Conservation (phyloP, 30 jellyfish, hydroid and myxozoan species). For the Chrysaora quinquecirrha region DNA sequence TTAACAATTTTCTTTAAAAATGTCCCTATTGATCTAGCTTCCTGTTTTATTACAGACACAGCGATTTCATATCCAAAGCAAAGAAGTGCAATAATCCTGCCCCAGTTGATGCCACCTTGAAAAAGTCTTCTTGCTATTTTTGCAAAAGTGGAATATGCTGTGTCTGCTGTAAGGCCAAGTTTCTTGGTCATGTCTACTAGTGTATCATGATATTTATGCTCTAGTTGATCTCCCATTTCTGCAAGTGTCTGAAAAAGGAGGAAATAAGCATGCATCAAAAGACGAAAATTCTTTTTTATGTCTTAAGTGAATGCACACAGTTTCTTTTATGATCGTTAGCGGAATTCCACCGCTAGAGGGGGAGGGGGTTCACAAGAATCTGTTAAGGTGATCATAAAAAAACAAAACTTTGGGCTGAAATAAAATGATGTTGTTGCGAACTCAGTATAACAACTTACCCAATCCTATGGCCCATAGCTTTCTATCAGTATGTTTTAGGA, state of each 20-base stretch:
- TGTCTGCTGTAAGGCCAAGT: slow-evolving; percentile 70
- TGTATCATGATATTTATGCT: slow-evolving; percentile 47
- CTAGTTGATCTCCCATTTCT: slow-evolving; percentile 63
- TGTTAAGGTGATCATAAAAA: no score
- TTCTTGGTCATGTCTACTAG: slow-evolving; percentile 63
- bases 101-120: slow-evolving; percentile 89
- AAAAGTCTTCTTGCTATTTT: slow-evolving; percentile 79
- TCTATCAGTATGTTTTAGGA: no score
- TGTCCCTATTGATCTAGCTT: slow-evolving; percentile 55
- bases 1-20: slow-evolving; percentile 70
- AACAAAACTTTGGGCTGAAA: no score
- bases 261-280: no score
- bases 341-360: no score
- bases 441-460: no score
- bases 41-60: slow-evolving; percentile 61
- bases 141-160: slow-evolving; percentile 86
- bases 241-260: slow-evolving; percentile 59
- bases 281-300: no score
- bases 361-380: no score
- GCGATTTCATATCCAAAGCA: slow-evolving; percentile 96
- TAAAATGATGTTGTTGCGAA: no score
- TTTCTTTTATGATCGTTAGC: no score
- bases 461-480: no score
- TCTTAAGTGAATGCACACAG: no score
- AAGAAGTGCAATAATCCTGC: slow-evolving; percentile 85